Percentiles rank a stretch among this genome's conserved stretches.
Evolutionary conservation across 1,140 invertebrate genomes (phyloP).

Genomic region (Mizuhopecten yessoensis): DNA sequence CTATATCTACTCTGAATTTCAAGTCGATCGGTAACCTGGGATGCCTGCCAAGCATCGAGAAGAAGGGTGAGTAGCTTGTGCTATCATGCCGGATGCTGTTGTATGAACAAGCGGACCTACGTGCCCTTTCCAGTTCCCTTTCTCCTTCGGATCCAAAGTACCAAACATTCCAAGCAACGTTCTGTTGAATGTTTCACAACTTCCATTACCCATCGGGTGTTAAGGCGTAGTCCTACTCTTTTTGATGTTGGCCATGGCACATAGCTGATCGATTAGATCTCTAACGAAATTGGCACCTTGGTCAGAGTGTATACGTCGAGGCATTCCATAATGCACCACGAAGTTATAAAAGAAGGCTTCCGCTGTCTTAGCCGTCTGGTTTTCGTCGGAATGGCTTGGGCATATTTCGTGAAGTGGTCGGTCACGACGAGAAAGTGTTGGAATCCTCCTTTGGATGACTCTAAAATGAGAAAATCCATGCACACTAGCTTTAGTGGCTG

Average conservation of each 20-base stretch:
- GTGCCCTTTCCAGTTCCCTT: constrained; percentile 29
- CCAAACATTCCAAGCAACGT: constrained; percentile 35
- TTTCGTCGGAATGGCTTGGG: neutral
- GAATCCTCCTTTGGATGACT: too few relatives aligned
- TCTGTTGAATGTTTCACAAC: neutral
- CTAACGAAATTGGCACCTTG: neutral
- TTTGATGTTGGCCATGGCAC: neutral
- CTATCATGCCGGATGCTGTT: neutral
- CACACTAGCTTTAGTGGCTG: neutral
- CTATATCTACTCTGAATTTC: neutral
- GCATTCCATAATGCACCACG: neutral
- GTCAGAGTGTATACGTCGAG: neutral
- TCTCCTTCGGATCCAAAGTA: constrained; percentile 16
- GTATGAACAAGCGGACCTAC: neutral
- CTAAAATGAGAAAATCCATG: neutral
- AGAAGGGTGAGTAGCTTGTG: neutral
- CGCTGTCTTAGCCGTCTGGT: neutral
- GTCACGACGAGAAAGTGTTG: neutral
- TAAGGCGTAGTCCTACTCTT: neutral
- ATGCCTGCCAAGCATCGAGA: constrained; percentile 29
- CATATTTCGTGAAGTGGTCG: neutral
- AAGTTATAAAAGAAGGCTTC: neutral
- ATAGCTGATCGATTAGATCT: neutral
- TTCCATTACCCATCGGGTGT: neutral
- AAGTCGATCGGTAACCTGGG: constrained; percentile 41